A percentile compares a stretch with the other conserved stretches of the same genome.
phyloP scores from a whole-genome alignment of 2,797 vertebrate genomes.

The Argentina silus region DNA sequence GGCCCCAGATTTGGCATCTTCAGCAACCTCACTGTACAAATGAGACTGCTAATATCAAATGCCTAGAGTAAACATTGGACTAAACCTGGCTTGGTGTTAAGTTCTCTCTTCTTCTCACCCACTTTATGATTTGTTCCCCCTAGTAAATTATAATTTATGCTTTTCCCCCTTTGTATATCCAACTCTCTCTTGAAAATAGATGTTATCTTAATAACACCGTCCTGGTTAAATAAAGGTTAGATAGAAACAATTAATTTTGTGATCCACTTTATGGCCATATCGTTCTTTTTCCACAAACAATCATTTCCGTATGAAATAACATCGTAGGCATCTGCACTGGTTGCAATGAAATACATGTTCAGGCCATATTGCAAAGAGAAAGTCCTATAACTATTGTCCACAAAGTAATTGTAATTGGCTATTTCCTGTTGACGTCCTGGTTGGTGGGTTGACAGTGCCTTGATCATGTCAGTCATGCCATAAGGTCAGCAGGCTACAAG shows the following conservation, averaged over 20 bases:
- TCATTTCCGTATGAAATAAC: too few species aligned
- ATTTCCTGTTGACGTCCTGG: not conserved
- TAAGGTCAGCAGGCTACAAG: not conserved
- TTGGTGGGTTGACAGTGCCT: slow-evolving; percentile 23
- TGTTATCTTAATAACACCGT: too few species aligned
- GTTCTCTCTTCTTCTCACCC: not conserved
- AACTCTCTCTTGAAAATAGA: too few species aligned
- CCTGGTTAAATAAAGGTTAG: too few species aligned
- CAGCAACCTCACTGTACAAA: not conserved
- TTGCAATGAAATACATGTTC: not conserved
- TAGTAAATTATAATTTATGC: not conserved
- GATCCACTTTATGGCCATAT: too few species aligned
- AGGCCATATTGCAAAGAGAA: not conserved
- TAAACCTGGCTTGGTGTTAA: not conserved
- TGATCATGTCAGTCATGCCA: slow-evolving; percentile 11
- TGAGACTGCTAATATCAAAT: not conserved
- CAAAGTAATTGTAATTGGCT: too few species aligned
- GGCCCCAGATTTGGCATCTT: not conserved
- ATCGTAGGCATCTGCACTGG: too few species aligned
- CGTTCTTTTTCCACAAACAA: too few species aligned
- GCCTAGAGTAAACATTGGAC: not conserved
- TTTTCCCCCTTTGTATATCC: not conserved
- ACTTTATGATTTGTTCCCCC: not conserved
- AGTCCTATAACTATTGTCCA: not conserved
- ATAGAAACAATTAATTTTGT: too few species aligned